Percentiles rank a stretch among this genome's conserved stretches.
phyloP scores from a whole-genome alignment of 2,888 invertebrate species.

The Osmoderma eremita region DNA sequence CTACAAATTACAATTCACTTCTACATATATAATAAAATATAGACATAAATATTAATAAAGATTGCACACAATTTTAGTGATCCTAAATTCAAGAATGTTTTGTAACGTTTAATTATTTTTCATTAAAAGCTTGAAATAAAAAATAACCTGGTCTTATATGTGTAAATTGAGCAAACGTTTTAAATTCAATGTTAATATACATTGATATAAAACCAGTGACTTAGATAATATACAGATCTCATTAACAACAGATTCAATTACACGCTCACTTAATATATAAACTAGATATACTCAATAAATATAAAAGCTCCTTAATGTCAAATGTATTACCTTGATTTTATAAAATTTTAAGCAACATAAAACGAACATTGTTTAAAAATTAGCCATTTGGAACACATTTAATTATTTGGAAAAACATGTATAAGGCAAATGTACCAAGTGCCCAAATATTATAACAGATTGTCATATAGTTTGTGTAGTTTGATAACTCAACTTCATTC shows the following conservation, averaged over 20 bases:
- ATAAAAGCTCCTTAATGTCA: neutral
- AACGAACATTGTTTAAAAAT: neutral
- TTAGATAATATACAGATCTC: neutral
- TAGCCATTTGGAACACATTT: too few relatives aligned
- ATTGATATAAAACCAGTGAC: slow-evolving; percentile 22
- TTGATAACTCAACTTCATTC: too few relatives aligned
- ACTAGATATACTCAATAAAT: slow-evolving; percentile 16
- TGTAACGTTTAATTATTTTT: too few relatives aligned
- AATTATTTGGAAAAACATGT: neutral
- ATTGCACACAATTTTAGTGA: too few relatives aligned
- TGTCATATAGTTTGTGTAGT: neutral
- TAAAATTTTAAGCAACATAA: neutral
- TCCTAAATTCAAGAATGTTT: too few relatives aligned
- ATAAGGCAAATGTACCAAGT: neutral
- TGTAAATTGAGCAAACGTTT: slow-evolving; percentile 12
- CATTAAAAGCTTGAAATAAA: too few relatives aligned
- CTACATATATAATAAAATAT: too few relatives aligned
- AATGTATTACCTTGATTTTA: neutral
- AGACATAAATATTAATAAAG: too few relatives aligned
- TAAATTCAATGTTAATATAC: neutral
- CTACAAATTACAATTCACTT: too few relatives aligned
- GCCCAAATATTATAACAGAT: neutral
- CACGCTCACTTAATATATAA: neutral
- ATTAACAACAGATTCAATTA: neutral
- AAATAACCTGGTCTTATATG: too few relatives aligned